Percentiles rank a stretch among this genome's conserved stretches.
Evolutionary conservation across 2,888 invertebrate species (phyloP).

Genomic region (Melitaea athalia): DNA sequence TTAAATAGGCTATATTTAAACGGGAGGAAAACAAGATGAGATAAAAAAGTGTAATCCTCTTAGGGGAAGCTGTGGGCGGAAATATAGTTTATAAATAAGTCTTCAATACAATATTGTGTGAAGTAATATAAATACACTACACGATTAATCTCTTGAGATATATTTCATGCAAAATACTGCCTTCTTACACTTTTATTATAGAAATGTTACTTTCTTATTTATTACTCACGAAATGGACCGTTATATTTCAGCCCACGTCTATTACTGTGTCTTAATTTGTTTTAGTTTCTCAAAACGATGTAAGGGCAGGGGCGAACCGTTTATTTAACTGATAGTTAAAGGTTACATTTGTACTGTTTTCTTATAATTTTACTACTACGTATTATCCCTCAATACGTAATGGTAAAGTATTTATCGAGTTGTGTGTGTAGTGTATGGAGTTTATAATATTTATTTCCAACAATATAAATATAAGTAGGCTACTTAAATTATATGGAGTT

Average conservation of each 20-base stretch:
- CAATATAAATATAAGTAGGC: too few species aligned
- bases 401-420: too few species aligned
- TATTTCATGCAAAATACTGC: background rate
- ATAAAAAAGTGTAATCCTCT: too few species aligned
- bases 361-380: background rate
- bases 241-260: slow-evolving; percentile 6
- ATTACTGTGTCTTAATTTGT: slow-evolving; percentile 14
- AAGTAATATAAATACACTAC: background rate
- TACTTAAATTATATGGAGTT: too few species aligned
- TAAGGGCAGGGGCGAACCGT: slow-evolving; percentile 4
- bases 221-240: background rate
- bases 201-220: background rate
- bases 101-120: background rate
- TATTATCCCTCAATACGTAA: background rate
- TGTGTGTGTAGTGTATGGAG: too few species aligned
- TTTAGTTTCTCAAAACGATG: slow-evolving; percentile 11
- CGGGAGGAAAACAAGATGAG: too few species aligned
- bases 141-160: background rate
- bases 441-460: too few species aligned
- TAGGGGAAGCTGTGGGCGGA: too few species aligned
- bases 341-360: background rate
- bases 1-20: too few species aligned
- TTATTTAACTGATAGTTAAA: slow-evolving; percentile 18
- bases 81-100: too few species aligned
- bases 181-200: slow-evolving; percentile 3